phyloP scores from a whole-genome alignment of 2,113 vertebrate species.

The Phalacrocorax carbo region DNA sequence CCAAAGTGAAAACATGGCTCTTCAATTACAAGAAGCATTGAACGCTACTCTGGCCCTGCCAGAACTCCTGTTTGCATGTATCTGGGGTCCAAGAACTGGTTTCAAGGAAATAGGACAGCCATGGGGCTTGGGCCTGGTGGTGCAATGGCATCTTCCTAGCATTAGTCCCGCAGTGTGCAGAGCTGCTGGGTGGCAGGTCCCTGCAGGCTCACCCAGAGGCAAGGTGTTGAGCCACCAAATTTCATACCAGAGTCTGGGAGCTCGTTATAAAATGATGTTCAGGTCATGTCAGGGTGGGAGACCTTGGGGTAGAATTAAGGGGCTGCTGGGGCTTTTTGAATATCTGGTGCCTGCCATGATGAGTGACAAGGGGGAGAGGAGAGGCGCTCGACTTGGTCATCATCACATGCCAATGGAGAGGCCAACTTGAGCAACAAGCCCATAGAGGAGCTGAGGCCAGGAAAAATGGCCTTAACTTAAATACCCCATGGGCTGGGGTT shows the following conservation, averaged over 20 bases:
- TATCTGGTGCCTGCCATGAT: background rate
- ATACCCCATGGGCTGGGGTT: accelerated
- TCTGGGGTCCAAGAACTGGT: background rate
- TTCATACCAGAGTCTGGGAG: background rate
- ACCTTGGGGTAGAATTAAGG: background rate
- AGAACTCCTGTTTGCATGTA: background rate
- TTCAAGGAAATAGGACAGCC: background rate
- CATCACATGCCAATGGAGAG: background rate
- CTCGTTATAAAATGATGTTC: background rate
- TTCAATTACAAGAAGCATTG: background rate
- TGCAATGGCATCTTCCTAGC: background rate
- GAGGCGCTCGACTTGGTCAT: background rate
- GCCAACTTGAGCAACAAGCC: background rate
- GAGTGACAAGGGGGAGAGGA: background rate
- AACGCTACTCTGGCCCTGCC: background rate
- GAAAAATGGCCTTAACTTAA: background rate
- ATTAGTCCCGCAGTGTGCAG: accelerated
- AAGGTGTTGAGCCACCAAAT: background rate
- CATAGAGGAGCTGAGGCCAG: background rate
- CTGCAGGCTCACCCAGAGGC: background rate
- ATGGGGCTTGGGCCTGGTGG: background rate
- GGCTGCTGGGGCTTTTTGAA: background rate
- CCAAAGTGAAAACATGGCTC: background rate
- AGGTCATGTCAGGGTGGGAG: background rate
- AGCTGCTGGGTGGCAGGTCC: background rate